Percentiles rank a stretch among this genome's conserved stretches.
Evolutionary conservation across 2,888 invertebrate species (phyloP).

Genomic region (Yponomeuta malinellus): DNA sequence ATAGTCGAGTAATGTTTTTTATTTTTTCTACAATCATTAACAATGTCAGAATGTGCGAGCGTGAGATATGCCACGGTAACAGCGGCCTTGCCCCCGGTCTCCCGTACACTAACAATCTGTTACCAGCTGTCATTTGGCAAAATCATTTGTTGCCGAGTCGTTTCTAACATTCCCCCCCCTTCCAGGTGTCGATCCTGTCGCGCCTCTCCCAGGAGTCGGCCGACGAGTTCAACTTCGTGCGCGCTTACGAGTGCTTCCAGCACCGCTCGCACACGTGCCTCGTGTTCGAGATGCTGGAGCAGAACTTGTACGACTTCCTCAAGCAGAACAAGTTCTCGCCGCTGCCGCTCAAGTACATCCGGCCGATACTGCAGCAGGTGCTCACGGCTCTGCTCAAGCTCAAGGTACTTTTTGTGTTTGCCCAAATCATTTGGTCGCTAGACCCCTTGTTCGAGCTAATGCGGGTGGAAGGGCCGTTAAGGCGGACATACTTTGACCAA

Average conservation of each 20-base stretch:
- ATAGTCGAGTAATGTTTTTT: too few species aligned
- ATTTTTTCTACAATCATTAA: too few species aligned
- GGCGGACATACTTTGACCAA: too few species aligned
- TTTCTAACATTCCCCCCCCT: constrained; percentile 15
- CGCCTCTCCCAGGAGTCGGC: constrained; percentile 97
- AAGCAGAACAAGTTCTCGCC: constrained; percentile 99
- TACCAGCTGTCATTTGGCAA: too few species aligned
- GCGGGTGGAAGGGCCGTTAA: too few species aligned
- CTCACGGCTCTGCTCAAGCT: constrained; percentile 89
- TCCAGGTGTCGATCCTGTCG: constrained; percentile 90
- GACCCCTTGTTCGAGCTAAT: too few species aligned
- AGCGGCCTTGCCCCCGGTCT: too few species aligned
- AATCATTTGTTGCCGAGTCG: too few species aligned
- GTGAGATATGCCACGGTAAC: too few species aligned
- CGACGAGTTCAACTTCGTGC: constrained; percentile 99
- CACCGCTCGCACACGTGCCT: constrained; percentile 99
- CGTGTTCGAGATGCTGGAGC: constrained; percentile 99
- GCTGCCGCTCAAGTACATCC: constrained; percentile 97
- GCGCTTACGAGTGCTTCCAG: constrained; percentile 99
- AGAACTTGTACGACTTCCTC: constrained; percentile 99
- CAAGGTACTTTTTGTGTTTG: constrained; percentile 74
- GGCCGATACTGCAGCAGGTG: constrained; percentile 99
- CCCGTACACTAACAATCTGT: too few species aligned
- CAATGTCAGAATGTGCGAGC: too few species aligned
- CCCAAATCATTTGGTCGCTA: too few species aligned